Conservation (phyloP, 1,140 invertebrate genomes). For the Zaprionus kolodkinae region DNA sequence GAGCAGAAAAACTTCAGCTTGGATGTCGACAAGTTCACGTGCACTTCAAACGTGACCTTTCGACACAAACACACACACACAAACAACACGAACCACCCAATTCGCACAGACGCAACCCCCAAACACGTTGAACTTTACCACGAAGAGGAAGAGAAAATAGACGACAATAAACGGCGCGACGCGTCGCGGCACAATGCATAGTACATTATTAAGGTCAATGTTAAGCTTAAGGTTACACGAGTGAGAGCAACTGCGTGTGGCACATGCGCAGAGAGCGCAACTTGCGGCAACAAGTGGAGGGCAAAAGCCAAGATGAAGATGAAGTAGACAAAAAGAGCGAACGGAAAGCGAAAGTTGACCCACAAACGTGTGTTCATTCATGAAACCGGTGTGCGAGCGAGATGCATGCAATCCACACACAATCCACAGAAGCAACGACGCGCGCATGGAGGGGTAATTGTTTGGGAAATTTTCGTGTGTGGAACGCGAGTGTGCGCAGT, state of each 20-base stretch:
- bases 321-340: slow-evolving; percentile 28
- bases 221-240: slow-evolving; percentile 53
- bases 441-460: slow-evolving; percentile 71
- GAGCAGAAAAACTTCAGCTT: slow-evolving; percentile 8
- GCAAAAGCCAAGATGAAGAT: slow-evolving; percentile 24
- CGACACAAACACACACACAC: slow-evolving; percentile 20
- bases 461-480: slow-evolving; percentile 78
- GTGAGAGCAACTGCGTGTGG: background rate
- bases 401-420: slow-evolving; percentile 53
- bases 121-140: slow-evolving; percentile 44
- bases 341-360: slow-evolving; percentile 65
- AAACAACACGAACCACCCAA: slow-evolving; percentile 14
- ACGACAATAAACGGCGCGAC: slow-evolving; percentile 27
- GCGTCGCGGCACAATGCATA: slow-evolving; percentile 48
- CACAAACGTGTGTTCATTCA: slow-evolving; percentile 74
- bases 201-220: slow-evolving; percentile 63
- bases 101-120: slow-evolving; percentile 24
- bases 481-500: slow-evolving; percentile 65
- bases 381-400: slow-evolving; percentile 52
- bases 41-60: slow-evolving; percentile 56
- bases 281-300: slow-evolving; percentile 56
- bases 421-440: slow-evolving; percentile 20
- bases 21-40: slow-evolving; percentile 9
- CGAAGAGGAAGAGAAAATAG: slow-evolving; percentile 2
- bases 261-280: slow-evolving; percentile 53